Percentiles rank a stretch among this genome's conserved stretches.
Evolutionary conservation across 2,113 vertebrate genomes (phyloP).

Genomic region (Python bivittatus): DNA sequence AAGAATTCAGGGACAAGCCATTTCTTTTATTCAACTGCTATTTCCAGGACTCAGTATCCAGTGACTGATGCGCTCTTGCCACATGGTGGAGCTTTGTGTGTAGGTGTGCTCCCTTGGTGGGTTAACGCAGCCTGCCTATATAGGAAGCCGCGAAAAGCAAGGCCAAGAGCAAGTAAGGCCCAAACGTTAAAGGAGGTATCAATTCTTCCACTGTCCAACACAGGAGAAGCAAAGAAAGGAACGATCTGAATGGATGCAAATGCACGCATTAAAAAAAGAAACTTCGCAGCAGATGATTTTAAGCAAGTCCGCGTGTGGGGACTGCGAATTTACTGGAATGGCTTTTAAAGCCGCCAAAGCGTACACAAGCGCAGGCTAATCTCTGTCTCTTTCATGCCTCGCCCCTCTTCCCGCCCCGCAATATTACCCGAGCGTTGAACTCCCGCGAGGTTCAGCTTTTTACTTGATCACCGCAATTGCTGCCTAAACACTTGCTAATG

Average conservation of each 20-base stretch:
- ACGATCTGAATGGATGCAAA: constrained; percentile 45
- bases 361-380: constrained; percentile 1
- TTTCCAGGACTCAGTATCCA: constrained; percentile 35
- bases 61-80: constrained; percentile 69
- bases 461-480: constrained; percentile 22
- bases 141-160: neutral
- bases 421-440: constrained; percentile 14
- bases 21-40: constrained; percentile 45
- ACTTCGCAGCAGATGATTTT: neutral
- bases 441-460: constrained; percentile 21
- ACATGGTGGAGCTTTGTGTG: constrained; percentile 70
- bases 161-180: neutral
- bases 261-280: neutral
- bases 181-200: constrained; percentile 39
- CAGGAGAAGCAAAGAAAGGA: constrained; percentile 30
- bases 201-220: constrained; percentile 57
- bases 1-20: neutral
- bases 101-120: constrained; percentile 29
- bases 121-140: constrained; percentile 27
- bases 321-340: neutral
- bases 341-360: constrained; percentile 30
- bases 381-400: neutral
- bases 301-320: neutral
- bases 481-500: constrained; percentile 33
- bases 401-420: neutral